Base-by-base conservation (phyloP, 2,888 invertebrate genomes). In the Callosobruchus maculatus region DNA sequence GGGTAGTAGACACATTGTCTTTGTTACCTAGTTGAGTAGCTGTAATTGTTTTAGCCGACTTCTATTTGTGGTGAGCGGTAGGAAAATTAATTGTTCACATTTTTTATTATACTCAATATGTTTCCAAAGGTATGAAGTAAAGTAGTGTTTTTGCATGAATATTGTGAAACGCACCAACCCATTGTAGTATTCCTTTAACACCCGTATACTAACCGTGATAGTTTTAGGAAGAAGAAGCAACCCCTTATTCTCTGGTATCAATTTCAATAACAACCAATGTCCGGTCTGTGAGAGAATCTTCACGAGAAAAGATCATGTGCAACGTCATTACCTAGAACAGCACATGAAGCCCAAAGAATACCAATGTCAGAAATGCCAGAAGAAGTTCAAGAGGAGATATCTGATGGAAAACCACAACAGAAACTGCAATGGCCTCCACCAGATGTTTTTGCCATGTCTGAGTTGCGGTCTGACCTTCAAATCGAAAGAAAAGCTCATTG, bases 261-360 rank as follows among this genome's bases (percentile, higher is more conserved):
- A 68, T 22, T 81, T 82, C 72, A 21, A 74, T 20, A 77, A 81
- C 70, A 82, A 82, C 76, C 76, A 75, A 0, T 84, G 84, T 73
- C 82, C 81, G n/a, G 73, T 82, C 71, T 86, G 86, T 75, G 76
- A 69, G 49, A 82, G 81, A 71, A 77, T 76, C 13, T 85, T 85
- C 74, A 84, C 83, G 71, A 78, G 84, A 68, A 86, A 85, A 72
- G 82, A 83, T 72, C 83, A 84, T 70, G 80, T 78, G 0, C 81
- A 80, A 69, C 74, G 82, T 7, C 82, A 82, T 67, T 81, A 78
- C n/a, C 31, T 80, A 71, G 82, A 82, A 70, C 30, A 80, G 67
- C 82, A 82, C 71, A 68, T 81, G 74, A 77, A 78, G 31, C 76
- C 77, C 9, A 75, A 72, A 9, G 75, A 77, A 26, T 84, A 74